These are phyloP conservation scores for Rostratula benghalensis DNA, from an alignment of 2,113 vertebrate genomes.

Conservation along the genomic window DNA sequence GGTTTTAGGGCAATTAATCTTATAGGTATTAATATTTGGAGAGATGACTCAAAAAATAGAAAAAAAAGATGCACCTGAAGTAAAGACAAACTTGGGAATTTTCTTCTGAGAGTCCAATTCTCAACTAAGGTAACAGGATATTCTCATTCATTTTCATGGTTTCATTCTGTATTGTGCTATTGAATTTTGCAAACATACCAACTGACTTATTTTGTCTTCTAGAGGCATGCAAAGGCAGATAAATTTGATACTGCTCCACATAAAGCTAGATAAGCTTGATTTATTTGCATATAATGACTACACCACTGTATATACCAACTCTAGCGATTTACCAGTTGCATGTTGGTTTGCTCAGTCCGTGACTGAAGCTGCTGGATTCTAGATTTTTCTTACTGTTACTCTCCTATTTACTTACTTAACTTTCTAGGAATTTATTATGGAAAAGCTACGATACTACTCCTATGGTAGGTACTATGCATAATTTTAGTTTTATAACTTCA, in stretches of 20 bases:
- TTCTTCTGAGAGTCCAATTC: neutral
- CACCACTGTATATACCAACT: neutral
- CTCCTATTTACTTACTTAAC: rapidly evolving
- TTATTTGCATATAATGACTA: neutral
- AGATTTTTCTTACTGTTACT: neutral
- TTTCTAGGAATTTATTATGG: neutral
- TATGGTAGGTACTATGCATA: neutral
- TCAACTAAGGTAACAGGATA: neutral
- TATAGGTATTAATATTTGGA: neutral
- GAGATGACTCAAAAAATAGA: neutral
- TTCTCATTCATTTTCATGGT: neutral
- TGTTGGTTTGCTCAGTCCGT: neutral
- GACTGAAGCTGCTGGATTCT: neutral
- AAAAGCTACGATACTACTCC: neutral
- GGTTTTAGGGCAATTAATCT: neutral
- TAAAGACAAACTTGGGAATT: neutral
- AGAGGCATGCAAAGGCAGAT: neutral
- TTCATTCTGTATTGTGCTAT: neutral
- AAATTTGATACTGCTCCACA: neutral
- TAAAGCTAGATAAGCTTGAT: neutral
- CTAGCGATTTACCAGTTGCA: neutral
- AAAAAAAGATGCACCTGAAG: neutral
- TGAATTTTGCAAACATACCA: neutral
- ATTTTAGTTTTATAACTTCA: neutral
- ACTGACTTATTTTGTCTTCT: neutral